Base-by-base conservation (phyloP, 53 echinoderm and acorn worm genomes). In the Mesocentrotus franciscanus region DNA sequence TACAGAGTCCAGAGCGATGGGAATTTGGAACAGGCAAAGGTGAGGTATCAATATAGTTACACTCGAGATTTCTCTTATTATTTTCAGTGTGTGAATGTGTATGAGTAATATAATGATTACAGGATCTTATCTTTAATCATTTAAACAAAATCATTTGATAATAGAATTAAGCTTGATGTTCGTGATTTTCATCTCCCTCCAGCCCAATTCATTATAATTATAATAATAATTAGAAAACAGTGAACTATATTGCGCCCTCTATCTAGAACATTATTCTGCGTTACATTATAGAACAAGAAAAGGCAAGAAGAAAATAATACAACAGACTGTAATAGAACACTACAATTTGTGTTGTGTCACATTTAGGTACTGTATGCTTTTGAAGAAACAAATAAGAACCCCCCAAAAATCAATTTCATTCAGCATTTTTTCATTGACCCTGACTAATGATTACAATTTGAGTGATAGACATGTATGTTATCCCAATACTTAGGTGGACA, bases 11-110 rank as follows among this genome's bases (percentile, higher is more conserved):
- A 71, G 8, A 83, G 71, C 6, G 85, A 85, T 64, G 94, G 95
- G 7, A 94, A 62, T 30, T 55, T 97, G 24, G n/a, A 72, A 66
- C 64, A 93, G 1, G 56, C 93, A 58, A 95, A 97, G 95, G 97
- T 95, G 42, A 71, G 35, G 13, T 58, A 87, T 58, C 12, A 64
- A 64, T 64, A 64, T 64, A 7, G 17, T 49, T 49, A 32, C 30
- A 12, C 11, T 74, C 0, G 8, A 18, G 20, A 30, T 74, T 30
- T 12, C 13, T 74, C 29, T 30, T 74, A 74, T 62, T 74, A 10
- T 30, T 29, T 74, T 30, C 11, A 12, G 32, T 30, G 10, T 74
- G 11, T 2, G 12, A 10, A 30, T 24, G 30, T 74, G 32, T 74
- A 5, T 30, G 12, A 30, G 32, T 74, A 30, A 30, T 74, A 71